Conservation (phyloP, 2,888 invertebrate species). For the Pyrgus malvae region DNA sequence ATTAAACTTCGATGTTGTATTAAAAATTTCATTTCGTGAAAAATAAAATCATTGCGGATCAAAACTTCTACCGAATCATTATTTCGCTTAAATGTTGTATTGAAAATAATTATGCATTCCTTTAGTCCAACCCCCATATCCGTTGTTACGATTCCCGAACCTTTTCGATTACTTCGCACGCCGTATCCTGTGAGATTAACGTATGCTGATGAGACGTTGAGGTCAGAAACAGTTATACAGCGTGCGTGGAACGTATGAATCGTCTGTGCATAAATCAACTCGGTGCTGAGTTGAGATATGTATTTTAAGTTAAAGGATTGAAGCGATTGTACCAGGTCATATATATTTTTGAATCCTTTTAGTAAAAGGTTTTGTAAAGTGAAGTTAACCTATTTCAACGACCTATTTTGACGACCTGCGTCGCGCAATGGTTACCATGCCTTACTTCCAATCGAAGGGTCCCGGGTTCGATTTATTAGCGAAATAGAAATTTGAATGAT, state of each 20-base stretch:
- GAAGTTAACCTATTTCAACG: too few species aligned
- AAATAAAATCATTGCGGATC: neutral
- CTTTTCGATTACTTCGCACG: conserved; percentile 22
- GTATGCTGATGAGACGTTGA: conserved; percentile 65
- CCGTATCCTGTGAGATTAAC: conserved; percentile 53
- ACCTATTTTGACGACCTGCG: too few species aligned
- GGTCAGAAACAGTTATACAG: conserved; percentile 67
- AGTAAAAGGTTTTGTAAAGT: too few species aligned
- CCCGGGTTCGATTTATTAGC: too few species aligned
- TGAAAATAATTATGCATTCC: neutral
- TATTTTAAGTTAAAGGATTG: conserved; percentile 37
- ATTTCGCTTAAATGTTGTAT: too few species aligned
- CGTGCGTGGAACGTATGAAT: conserved; percentile 63
- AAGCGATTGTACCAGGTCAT: conserved; percentile 36
- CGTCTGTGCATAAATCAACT: conserved; percentile 71
- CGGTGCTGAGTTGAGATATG: conserved; percentile 44
- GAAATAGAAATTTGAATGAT: too few species aligned
- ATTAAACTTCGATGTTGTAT: too few species aligned
- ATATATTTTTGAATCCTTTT: too few species aligned
- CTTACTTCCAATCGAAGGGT: too few species aligned
- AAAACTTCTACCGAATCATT: too few species aligned
- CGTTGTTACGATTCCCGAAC: conserved; percentile 12
- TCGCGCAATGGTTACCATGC: too few species aligned
- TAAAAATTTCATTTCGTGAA: too few species aligned
- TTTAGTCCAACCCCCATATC: conserved; percentile 1